These are phyloP conservation scores for Drosophila macrospina DNA, from an alignment of 2,888 invertebrate species.

Conservation along the genomic window DNA sequence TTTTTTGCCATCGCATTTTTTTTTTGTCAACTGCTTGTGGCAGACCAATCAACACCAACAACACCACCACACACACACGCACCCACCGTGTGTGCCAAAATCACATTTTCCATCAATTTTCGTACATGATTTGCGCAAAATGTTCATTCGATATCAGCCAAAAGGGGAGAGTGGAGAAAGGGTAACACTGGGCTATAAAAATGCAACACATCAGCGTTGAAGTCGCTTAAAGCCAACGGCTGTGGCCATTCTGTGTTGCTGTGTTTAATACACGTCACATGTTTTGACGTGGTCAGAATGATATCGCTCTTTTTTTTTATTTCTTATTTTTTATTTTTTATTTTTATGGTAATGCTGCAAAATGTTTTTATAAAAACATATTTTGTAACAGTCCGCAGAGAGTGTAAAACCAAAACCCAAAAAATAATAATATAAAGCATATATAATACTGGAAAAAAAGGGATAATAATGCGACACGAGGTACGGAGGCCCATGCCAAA, in stretches of 20 bases:
- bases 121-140: conserved; percentile 79
- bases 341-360: conserved; percentile 78
- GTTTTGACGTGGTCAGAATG: conserved; percentile 72
- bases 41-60: conserved; percentile 75
- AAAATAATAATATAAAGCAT: conserved; percentile 15
- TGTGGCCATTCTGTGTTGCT: conserved; percentile 40
- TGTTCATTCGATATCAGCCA: conserved; percentile 47
- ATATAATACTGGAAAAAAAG: conserved; percentile 49
- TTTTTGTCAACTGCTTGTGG: conserved; percentile 50
- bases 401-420: conserved; percentile 22
- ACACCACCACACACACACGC: not conserved
- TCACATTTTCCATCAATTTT: conserved; percentile 82
- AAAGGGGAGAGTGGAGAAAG: not conserved
- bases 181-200: conserved; percentile 45
- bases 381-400: conserved; percentile 73
- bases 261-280: conserved; percentile 79
- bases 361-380: conserved; percentile 77
- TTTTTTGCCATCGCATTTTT: conserved; percentile 14
- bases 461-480: conserved; percentile 69
- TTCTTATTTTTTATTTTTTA: conserved; percentile 43
- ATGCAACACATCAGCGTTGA: conserved; percentile 51
- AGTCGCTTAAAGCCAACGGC: conserved; percentile 71
- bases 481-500: conserved; percentile 46
- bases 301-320: conserved; percentile 40
- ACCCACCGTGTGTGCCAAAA: conserved; percentile 46